These are phyloP conservation scores for Xenopus tropicalis DNA, from an alignment of 2,113 vertebrate species.

Conservation along the genomic window DNA sequence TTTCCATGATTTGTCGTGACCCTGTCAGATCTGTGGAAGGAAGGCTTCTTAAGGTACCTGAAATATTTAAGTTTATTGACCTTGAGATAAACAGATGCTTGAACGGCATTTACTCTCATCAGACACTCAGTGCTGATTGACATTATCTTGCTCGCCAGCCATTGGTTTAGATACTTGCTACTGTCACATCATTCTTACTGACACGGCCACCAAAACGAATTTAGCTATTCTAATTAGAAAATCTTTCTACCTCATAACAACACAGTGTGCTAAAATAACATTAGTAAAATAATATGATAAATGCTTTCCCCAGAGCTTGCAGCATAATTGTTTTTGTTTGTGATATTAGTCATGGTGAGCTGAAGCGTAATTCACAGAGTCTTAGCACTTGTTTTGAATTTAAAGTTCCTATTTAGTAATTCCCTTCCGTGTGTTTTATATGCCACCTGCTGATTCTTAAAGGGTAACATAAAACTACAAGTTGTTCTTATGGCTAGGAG, in stretches of 20 bases:
- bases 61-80: constrained; percentile 28
- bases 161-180: constrained; percentile 5
- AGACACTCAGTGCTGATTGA: constrained; percentile 8
- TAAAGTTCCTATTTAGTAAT: neutral
- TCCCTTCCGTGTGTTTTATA: neutral
- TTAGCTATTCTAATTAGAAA: neutral
- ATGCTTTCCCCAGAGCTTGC: neutral
- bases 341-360: neutral
- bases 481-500: too few relatives aligned
- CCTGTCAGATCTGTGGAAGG: constrained; percentile 68
- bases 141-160: constrained; percentile 26
- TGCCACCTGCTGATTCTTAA: too few relatives aligned
- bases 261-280: neutral
- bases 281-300: constrained; percentile 1
- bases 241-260: neutral
- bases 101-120: constrained; percentile 10
- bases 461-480: too few relatives aligned
- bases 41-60: constrained; percentile 85
- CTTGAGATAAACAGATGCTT: constrained; percentile 27
- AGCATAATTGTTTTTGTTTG: constrained; percentile 5
- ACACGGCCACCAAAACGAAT: neutral
- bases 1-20: constrained; percentile 77
- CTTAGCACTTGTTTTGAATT: neutral
- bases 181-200: neutral
- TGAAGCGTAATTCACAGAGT: neutral